A percentile compares a stretch with the other conserved stretches of the same genome.
These are phyloP conservation scores for Agapostemon virescens DNA, from an alignment of 2,888 invertebrate genomes.

Conservation along the genomic window DNA sequence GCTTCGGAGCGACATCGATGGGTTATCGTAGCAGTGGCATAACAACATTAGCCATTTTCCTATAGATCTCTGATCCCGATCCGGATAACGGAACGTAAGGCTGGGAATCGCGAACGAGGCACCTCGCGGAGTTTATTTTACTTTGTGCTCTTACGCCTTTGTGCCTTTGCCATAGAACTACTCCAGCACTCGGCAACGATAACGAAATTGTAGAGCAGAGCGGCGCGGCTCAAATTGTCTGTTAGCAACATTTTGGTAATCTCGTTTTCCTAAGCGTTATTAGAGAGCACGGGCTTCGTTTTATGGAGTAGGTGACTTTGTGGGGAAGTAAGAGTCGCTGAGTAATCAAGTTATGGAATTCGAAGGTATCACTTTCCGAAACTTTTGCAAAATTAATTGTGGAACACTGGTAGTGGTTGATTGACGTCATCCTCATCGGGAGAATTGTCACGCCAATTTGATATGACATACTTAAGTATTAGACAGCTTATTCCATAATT, in stretches of 20 bases:
- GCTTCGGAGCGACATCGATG: neutral
- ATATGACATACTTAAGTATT: too few species aligned
- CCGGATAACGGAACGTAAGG: conserved; percentile 19
- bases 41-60: conserved; percentile 19
- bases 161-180: conserved; percentile 45
- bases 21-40: neutral
- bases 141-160: conserved; percentile 43
- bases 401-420: neutral
- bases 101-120: conserved; percentile 35
- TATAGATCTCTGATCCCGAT: conserved; percentile 50
- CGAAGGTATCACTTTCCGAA: neutral
- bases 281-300: conserved; percentile 9
- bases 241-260: conserved; percentile 45
- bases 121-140: conserved; percentile 47
- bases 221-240: conserved; percentile 46
- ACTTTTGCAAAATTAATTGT: neutral
- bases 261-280: conserved; percentile 31
- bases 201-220: conserved; percentile 48
- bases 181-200: conserved; percentile 37
- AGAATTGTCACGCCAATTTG: neutral
- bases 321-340: neutral
- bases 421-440: neutral
- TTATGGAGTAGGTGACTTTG: conserved; percentile 26
- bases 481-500: too few species aligned
- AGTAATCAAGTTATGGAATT: conserved; percentile 2